Evolutionary conservation across 1,140 invertebrate genomes (phyloP).

Genomic region (Aphelinus certus): DNA sequence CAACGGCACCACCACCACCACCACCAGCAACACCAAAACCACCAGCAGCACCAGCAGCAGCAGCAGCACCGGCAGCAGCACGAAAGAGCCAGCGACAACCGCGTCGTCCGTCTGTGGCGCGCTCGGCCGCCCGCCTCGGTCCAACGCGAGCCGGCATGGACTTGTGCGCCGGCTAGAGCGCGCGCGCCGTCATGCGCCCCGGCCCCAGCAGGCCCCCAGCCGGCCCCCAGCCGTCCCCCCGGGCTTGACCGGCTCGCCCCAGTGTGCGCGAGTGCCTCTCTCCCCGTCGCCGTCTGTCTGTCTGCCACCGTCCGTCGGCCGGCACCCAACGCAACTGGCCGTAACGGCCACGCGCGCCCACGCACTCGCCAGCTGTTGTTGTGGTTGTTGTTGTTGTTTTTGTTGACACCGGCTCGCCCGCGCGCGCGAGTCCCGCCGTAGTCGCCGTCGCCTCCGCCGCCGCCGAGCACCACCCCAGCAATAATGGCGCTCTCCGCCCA

Average conservation of each 20-base stretch:
- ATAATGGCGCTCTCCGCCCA: slow-evolving; percentile 67
- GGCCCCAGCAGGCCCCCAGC: too few relatives aligned
- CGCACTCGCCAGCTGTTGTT: neutral
- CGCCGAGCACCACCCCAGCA: slow-evolving; percentile 41
- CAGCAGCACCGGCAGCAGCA: too few relatives aligned
- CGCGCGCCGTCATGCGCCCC: slow-evolving; percentile 5
- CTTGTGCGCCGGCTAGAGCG: slow-evolving; percentile 1
- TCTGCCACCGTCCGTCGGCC: too few relatives aligned
- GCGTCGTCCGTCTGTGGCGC: too few relatives aligned
- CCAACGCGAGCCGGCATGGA: slow-evolving; percentile 33
- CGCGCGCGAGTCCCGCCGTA: neutral
- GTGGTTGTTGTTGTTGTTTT: too few relatives aligned
- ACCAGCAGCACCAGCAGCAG: too few relatives aligned
- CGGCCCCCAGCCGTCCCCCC: too few relatives aligned
- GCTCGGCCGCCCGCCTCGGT: slow-evolving; percentile 6
- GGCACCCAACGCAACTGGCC: too few relatives aligned
- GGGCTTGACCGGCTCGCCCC: slow-evolving; percentile 39
- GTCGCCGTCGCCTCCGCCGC: neutral
- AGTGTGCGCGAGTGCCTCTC: slow-evolving; percentile 38
- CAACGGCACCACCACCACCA: slow-evolving; percentile 7
- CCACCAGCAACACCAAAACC: too few relatives aligned
- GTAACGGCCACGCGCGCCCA: neutral
- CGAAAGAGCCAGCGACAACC: too few relatives aligned
- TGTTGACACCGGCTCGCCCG: too few relatives aligned
- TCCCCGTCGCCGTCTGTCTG: too few relatives aligned